Base-by-base conservation (phyloP, 2,113 vertebrate species). In the Perca schrenkii region DNA sequence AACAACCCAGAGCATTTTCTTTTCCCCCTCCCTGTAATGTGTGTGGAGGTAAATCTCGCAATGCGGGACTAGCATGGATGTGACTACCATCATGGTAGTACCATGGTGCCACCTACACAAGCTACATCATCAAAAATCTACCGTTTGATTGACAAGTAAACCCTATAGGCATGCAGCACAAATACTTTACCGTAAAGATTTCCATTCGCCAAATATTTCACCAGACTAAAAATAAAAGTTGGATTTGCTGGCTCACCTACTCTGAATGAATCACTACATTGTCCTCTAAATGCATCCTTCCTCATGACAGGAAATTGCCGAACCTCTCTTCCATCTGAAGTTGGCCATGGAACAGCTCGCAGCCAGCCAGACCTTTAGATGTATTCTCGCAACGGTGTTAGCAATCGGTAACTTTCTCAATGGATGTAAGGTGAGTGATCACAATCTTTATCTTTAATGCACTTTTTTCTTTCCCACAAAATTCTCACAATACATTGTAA, bases 341-440 rank as follows among this genome's bases (percentile, higher is more conserved):
- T 50, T 93, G 52, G 95, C 94, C 56, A 95, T 96, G 94, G 94
- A 96, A 34, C 95, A 96, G 69, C 89, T 96, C 6, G 83, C 93
- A 8, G 80, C 85, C 69, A 96, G 93, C 80, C 91, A 94, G 70
- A 96, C 96, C 12, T 96, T 96, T 22, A 93, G 88, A 14, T 94
- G 87, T 2, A 94, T 96, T 47, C 89, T 96, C 0, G 95, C 96
- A 0, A 95, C 96, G 0, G 95, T 96, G 77, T 86, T 96, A 21
- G 95, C 95, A 0, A 94, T 96, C 6, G 96, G 96, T 0, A 96
- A 96, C 91, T 96, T 95, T 65, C 94, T 96, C 4, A 96, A 96
- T 8, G 94, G 95, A 15, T 93, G 92, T 46, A 96, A 95, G 87
- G 95, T 96, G 57, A 69, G 19, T 12, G n/a, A 36, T 10, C 3